A percentile compares a stretch with the other conserved stretches of the same genome.
These are phyloP conservation scores for Solen grandis DNA, from an alignment of 1,140 invertebrate species.

Conservation along the genomic window DNA sequence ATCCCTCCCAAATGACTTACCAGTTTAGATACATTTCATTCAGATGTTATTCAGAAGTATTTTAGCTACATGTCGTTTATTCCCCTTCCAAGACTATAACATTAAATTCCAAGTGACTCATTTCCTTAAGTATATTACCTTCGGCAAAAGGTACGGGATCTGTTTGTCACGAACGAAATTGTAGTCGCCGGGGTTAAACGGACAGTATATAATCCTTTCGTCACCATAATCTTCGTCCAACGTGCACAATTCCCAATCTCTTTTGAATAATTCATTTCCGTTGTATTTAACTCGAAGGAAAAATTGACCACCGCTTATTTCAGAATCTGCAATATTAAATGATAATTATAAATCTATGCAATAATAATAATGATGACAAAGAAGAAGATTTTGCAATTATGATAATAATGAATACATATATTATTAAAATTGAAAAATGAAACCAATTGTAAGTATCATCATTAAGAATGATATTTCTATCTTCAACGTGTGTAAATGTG, in stretches of 20 bases:
- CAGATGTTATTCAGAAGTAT: too few relatives aligned
- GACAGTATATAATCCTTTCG: constrained; percentile 41
- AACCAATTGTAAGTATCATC: background rate
- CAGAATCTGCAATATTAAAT: constrained; percentile 38
- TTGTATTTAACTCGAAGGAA: constrained; percentile 48
- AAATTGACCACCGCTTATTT: constrained; percentile 32
- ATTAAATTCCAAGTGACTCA: too few relatives aligned
- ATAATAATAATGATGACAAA: too few relatives aligned
- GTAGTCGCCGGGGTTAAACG: constrained; percentile 31
- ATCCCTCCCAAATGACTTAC: too few relatives aligned
- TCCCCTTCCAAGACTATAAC: too few relatives aligned
- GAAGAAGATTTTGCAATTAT: too few relatives aligned
- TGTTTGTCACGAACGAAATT: constrained; percentile 42
- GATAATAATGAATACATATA: too few relatives aligned
- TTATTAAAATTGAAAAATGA: background rate
- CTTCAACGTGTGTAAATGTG: background rate
- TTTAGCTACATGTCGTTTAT: too few relatives aligned
- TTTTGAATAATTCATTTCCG: constrained; percentile 29
- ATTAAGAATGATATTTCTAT: background rate
- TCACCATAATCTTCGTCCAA: constrained; percentile 53
- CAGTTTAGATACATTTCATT: too few relatives aligned
- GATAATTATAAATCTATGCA: too few relatives aligned
- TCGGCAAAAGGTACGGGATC: constrained; percentile 38
- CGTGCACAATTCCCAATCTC: constrained; percentile 47
- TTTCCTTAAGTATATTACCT: too few relatives aligned